Conservation (phyloP, 2,113 vertebrate genomes). For the Python bivittatus region DNA sequence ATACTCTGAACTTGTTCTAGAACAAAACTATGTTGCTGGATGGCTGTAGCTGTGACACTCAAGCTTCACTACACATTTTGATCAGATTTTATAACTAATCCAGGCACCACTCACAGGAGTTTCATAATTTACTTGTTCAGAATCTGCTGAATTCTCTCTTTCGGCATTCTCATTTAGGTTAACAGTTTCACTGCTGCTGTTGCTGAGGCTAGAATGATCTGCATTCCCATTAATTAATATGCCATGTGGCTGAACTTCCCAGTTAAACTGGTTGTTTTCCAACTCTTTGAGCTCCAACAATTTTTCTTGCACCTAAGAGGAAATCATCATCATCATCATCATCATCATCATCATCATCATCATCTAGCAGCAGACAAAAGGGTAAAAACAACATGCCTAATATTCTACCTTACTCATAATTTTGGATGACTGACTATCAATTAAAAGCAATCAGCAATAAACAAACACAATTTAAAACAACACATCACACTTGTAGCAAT, state of each 20-base stretch:
- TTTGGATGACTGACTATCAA: no score
- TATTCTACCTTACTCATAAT: background rate
- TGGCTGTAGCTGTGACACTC: background rate
- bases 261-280: constrained; percentile 83
- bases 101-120: constrained; percentile 72
- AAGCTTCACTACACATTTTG: background rate
- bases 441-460: no score
- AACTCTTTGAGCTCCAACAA: constrained; percentile 84
- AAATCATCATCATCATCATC: constrained; percentile 24
- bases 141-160: constrained; percentile 67
- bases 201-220: constrained; percentile 82
- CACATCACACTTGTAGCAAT: no score
- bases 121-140: constrained; percentile 67
- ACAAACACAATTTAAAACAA: no score
- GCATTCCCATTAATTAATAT: constrained; percentile 80
- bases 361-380: background rate
- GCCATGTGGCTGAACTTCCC: constrained; percentile 81
- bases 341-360: no score
- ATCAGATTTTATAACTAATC: background rate
- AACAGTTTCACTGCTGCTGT: constrained; percentile 80
- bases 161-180: constrained; percentile 78
- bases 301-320: constrained; percentile 85
- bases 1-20: background rate
- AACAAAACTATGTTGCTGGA: background rate
- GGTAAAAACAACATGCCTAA: background rate